Percentiles rank a stretch among this genome's conserved stretches.
phyloP scores from a whole-genome alignment of 2,797 vertebrate genomes.

The Acanthopagrus latus region DNA sequence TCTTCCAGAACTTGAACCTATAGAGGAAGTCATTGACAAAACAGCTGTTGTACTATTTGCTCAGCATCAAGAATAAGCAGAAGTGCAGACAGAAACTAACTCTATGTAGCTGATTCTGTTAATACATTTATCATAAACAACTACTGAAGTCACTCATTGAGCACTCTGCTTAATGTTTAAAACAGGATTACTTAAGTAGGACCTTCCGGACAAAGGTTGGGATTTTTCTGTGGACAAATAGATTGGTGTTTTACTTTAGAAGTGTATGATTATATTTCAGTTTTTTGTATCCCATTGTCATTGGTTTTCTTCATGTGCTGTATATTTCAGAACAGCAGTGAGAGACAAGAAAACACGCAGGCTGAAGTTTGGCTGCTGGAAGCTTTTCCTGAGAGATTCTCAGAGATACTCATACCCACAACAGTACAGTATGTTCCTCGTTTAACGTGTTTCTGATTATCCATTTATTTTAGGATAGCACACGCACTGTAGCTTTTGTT shows the following conservation, averaged over 20 bases:
- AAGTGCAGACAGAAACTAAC: not conserved
- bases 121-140: not conserved
- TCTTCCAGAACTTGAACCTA: conserved; percentile 85
- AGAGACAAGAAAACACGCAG: conserved; percentile 12
- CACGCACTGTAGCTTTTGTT: too few relatives aligned
- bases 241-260: not conserved
- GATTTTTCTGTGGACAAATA: not conserved
- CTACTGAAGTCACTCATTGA: not conserved
- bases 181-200: not conserved
- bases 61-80: not conserved
- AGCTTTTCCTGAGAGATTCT: not conserved
- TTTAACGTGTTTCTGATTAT: not conserved
- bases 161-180: not conserved
- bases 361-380: not conserved
- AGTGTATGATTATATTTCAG: not conserved
- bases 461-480: not conserved
- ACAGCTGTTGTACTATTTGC: not conserved
- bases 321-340: not conserved
- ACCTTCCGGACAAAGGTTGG: not conserved
- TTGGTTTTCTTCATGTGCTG: not conserved
- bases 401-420: not conserved
- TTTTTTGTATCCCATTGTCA: not conserved
- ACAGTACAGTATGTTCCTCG: not conserved
- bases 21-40: conserved; percentile 15
- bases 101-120: not conserved